Conservation (phyloP, 1,140 invertebrate species). For the Drosophila rhopaloa region DNA sequence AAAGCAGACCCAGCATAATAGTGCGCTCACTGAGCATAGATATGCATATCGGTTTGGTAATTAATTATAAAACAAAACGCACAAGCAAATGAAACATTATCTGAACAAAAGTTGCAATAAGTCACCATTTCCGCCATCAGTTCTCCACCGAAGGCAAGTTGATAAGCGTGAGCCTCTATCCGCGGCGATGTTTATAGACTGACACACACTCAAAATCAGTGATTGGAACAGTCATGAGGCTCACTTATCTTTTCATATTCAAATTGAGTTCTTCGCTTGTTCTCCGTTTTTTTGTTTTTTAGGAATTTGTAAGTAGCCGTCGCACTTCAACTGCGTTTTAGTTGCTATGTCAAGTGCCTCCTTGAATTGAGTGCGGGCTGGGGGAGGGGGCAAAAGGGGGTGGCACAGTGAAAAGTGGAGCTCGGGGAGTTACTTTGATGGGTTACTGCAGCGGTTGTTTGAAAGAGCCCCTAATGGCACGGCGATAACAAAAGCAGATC, state of each 20-base stretch:
- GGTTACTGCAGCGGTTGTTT: constrained; percentile 53
- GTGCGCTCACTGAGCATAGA: constrained; percentile 23
- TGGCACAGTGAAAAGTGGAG: constrained; percentile 20
- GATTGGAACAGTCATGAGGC: constrained; percentile 76
- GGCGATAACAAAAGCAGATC: constrained; percentile 48
- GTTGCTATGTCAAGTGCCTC: constrained; percentile 62
- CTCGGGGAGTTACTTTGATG: constrained; percentile 51
- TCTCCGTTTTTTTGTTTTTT: constrained; percentile 26
- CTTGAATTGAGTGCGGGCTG: constrained; percentile 20
- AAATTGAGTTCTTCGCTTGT: constrained; percentile 62
- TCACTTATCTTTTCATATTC: constrained; percentile 69
- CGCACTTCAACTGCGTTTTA: constrained; percentile 70
- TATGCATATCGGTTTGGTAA: constrained; percentile 41
- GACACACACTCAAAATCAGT: constrained; percentile 76
- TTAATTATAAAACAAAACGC: constrained; percentile 57
- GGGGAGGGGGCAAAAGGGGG: constrained; percentile 4
- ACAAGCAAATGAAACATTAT: constrained; percentile 24
- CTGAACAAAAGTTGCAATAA: constrained; percentile 60
- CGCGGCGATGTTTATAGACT: constrained; percentile 50
- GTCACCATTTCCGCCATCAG: constrained; percentile 79
- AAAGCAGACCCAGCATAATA: constrained; percentile 44
- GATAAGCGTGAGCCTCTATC: constrained; percentile 58
- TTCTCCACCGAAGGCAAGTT: constrained; percentile 23
- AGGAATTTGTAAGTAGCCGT: constrained; percentile 70
- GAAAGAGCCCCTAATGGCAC: constrained; percentile 55